phyloP scores from a whole-genome alignment of 2,888 invertebrate species.

The Flabesymbios commensalis region DNA sequence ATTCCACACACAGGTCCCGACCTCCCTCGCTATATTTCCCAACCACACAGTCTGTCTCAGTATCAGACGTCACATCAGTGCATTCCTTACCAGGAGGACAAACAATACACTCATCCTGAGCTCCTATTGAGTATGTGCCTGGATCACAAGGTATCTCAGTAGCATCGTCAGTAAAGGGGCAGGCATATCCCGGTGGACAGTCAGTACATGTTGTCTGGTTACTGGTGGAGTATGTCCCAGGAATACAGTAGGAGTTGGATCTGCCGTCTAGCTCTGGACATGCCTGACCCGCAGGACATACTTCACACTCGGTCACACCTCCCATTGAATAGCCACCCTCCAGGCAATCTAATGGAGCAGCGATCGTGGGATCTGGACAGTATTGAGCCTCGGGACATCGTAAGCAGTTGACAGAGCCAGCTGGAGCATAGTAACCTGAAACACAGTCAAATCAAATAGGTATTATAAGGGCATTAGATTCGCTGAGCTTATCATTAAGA shows the following conservation, averaged over 20 bases:
- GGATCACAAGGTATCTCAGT: slow-evolving; percentile 39
- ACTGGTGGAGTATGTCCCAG: slow-evolving; percentile 39
- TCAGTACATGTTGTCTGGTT: slow-evolving; percentile 18
- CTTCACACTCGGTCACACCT: slow-evolving; percentile 43
- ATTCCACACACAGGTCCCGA: slow-evolving; percentile 42
- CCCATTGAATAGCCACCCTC: slow-evolving; percentile 46
- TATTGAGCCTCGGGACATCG: slow-evolving; percentile 49
- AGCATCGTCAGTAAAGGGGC: slow-evolving; percentile 34
- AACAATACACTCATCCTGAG: slow-evolving; percentile 39
- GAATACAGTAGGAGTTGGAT: slow-evolving; percentile 41
- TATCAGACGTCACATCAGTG: slow-evolving; percentile 39
- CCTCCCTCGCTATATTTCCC: slow-evolving; percentile 50
- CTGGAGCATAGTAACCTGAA: slow-evolving; percentile 34
- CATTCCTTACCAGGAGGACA: slow-evolving; percentile 52
- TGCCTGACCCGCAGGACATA: slow-evolving; percentile 47
- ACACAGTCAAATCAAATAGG: slow-evolving; percentile 23
- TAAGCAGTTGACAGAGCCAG: slow-evolving; percentile 25
- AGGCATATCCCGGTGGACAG: slow-evolving; percentile 40
- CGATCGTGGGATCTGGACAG: slow-evolving; percentile 52
- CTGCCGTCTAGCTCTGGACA: slow-evolving; percentile 44
- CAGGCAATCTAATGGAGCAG: slow-evolving; percentile 37
- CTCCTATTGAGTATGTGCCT: slow-evolving; percentile 44
- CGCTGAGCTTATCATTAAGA: too few species aligned
- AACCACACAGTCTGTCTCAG: slow-evolving; percentile 39
- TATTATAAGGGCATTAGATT: too few species aligned